A percentile compares a stretch with the other conserved stretches of the same genome.
Conservation (phyloP, 2,113 vertebrate species). For the Trematomus loennbergii region DNA sequence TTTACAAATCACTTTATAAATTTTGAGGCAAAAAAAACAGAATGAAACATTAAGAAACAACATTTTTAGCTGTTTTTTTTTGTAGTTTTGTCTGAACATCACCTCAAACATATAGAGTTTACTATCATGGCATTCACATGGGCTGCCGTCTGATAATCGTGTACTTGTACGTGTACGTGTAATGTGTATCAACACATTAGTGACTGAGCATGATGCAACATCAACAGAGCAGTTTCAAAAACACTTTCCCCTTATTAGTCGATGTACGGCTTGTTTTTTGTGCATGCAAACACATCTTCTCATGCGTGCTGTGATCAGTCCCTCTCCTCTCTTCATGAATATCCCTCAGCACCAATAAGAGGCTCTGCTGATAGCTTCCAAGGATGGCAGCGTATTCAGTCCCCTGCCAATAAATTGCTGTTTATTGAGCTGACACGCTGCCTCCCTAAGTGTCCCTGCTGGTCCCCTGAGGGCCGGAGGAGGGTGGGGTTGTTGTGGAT, state of each 20-base stretch:
- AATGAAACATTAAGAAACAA: no score
- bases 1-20: no score
- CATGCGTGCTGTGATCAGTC: not conserved
- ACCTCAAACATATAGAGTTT: no score
- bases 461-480: slow-evolving; percentile 66
- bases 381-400: slow-evolving; percentile 58
- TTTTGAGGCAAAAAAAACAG: no score
- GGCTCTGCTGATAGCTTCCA: slow-evolving; percentile 43
- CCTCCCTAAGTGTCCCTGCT: slow-evolving; percentile 57
- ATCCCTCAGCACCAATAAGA: slow-evolving; percentile 74
- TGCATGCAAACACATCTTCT: not conserved
- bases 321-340: slow-evolving; percentile 64
- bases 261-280: not conserved
- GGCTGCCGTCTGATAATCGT: no score
- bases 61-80: no score
- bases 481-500: slow-evolving; percentile 45
- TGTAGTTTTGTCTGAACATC: no score
- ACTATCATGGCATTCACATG: no score
- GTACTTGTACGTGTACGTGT: no score
- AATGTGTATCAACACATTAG: no score
- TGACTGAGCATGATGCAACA: not conserved
- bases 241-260: not conserved
- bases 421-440: slow-evolving; percentile 64
- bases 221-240: slow-evolving; percentile 2
- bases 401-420: slow-evolving; percentile 74